Percentiles rank a stretch among this genome's conserved stretches.
Evolutionary conservation across 92 coral and sea anemone species (phyloP).

Genomic region (Hydrozoanthus gracilis): DNA sequence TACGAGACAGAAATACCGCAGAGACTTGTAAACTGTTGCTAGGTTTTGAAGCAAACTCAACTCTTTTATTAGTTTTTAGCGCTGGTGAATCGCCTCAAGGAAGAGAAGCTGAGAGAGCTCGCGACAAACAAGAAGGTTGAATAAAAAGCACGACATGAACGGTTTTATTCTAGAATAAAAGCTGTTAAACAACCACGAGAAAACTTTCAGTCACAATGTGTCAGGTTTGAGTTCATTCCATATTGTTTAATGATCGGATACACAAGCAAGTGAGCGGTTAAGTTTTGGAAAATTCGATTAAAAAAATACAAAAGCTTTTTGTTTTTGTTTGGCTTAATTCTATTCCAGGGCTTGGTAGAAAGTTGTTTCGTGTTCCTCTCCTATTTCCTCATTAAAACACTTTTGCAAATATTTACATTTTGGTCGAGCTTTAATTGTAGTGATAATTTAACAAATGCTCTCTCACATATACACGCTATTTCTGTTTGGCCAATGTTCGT

Average conservation of each 20-base stretch:
- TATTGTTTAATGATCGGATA: neutral
- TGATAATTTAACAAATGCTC: slow-evolving; percentile 5
- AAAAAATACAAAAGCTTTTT: neutral
- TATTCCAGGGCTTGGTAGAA: neutral
- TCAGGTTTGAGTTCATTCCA: too few relatives aligned
- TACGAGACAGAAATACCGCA: slow-evolving; percentile 5
- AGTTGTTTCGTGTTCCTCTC: neutral
- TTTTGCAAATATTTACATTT: slow-evolving; percentile 24
- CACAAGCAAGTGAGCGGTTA: neutral
- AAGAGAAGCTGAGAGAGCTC: slow-evolving; percentile 75
- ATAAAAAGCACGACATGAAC: neutral
- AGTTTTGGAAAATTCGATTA: neutral
- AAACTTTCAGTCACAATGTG: neutral
- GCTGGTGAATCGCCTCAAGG: slow-evolving; percentile 77
- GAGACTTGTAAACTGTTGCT: slow-evolving; percentile 31
- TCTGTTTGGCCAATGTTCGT: slow-evolving; percentile 10
- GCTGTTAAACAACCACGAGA: neutral
- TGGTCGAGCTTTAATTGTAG: slow-evolving; percentile 32
- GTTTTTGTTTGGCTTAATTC: slow-evolving; percentile 13
- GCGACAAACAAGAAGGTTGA: slow-evolving; percentile 36
- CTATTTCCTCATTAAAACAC: neutral
- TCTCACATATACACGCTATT: neutral
- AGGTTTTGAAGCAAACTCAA: slow-evolving; percentile 10
- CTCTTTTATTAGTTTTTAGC: slow-evolving; percentile 69
- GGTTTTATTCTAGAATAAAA: neutral